Evolutionary conservation across 2,797 vertebrate species (phyloP), one percentile per base, ranked within the genome.

Genomic region (Channallabes apus): DNA sequence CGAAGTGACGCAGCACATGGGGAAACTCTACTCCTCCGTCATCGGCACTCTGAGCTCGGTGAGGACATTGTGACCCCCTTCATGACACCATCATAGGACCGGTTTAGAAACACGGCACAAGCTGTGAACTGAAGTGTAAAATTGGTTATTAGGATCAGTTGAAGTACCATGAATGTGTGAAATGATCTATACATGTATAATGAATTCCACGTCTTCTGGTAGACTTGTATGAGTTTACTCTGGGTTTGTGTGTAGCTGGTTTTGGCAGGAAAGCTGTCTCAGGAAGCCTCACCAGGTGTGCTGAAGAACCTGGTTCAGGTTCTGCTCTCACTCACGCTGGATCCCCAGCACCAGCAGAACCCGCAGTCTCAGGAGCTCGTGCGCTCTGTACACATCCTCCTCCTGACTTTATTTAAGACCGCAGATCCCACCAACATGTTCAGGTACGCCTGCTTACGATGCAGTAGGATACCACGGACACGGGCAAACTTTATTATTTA

Each of bases 231-330:
- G 5, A 11, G 27, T 24, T 35, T 6, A 58, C 61, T 77, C 38
- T 72, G 41, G 35, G 14, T 73, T 9, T 79, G 51, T 88, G 59
- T 86, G 35, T 59, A 77, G 78, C 56, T 64, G 64, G 51, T 82
- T 32, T 59, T 75, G 65, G 71, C n/a, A 64, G 82, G 27, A 0
- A 65, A 87, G 4, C 93, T 99, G 85, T 96, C 96, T 86, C 95
- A 95, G 88, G 97, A 99, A 91, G 97, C 97, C 0, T 99, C 98
- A 6, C 97, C 97, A 83, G 98, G 97, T 1, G 97, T 99, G 20
- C 88, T 99, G 88, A 99, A 99, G 93, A 98, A 99, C 89, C 92
- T 99, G n/a, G 97, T 99, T 96, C 97, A 99, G 3, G 97, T 97
- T 32, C 96, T 99, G 72, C 97, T 99, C 88, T 98, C 96, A 0